Base-by-base conservation (phyloP, 64 coral and sea anemone genomes). In the Trachythela sp. region DNA sequence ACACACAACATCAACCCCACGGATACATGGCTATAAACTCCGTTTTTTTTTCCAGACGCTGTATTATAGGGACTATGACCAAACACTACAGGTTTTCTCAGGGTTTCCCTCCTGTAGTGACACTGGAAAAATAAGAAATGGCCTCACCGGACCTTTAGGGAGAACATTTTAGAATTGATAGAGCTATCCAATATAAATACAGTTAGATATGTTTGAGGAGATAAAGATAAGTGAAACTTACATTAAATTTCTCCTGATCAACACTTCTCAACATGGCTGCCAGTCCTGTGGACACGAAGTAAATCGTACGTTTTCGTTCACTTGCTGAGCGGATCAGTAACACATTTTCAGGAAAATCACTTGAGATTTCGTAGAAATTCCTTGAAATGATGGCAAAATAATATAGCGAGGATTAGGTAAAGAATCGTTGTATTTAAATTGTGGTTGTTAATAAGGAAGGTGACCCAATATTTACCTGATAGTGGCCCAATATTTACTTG, bases 291-390 rank as follows among this genome's bases (percentile, higher is more conserved):
- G 75, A 80, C 4, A 80, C 75, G 20, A 80, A 80, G 30, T 80
- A 80, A 80, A 80, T 80, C 15, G 37, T 39, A 8, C 75, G 4
- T 35, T 80, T 80, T 36, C 37, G 31, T 10, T 80, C 75, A 80
- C 37, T 39, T 36, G 33, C 75, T 18, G 75, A 80, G 3, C 75
- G 75, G 0, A 80, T 22, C 75, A 80, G 33, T 34, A 80, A 36
- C 31, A 37, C 2, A 39, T 37, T 80, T 22, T 80, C 75, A 6
- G 75, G 75, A 80, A 80, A 80, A 35, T 80, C 75, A 37, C 15
- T 35, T 8, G 75, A 80, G 34, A 80, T 80, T 22, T 80, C 75
- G 75, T 80, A 80, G 37, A 80, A 80, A 14, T 80, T 39, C 35
- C 75, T 80, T 37, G 13, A 80, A 34, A 80, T 29, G 26, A 64